Percentiles rank a stretch among this genome's conserved stretches.
Conservation (phyloP, 2,797 vertebrate species). For the Sparidentex hasta region DNA sequence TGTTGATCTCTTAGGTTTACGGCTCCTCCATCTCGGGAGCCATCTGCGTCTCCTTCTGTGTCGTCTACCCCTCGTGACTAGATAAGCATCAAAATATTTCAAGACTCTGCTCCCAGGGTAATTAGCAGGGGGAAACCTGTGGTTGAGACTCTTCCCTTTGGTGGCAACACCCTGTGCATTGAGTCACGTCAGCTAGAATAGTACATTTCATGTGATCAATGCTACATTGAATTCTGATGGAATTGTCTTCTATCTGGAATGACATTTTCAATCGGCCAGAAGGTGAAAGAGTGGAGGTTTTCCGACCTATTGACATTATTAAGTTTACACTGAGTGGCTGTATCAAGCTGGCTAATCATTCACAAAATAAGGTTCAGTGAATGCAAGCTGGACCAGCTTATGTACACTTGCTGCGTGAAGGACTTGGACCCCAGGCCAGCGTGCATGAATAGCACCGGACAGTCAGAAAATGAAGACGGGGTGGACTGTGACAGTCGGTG, state of each 20-base stretch:
- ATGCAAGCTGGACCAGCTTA: conserved; percentile 68
- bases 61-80: conserved; percentile 36
- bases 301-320: conserved; percentile 58
- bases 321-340: conserved; percentile 52
- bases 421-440: conserved; percentile 74
- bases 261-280: not conserved
- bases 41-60: conserved; percentile 69
- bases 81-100: conserved; percentile 77
- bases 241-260: not conserved
- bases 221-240: not conserved
- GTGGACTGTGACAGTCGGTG: conserved; percentile 61
- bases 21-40: conserved; percentile 59
- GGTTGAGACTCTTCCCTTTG: conserved; percentile 19
- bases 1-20: conserved; percentile 60
- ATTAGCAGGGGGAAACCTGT: conserved; percentile 35
- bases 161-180: conserved; percentile 2
- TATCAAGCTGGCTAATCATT: conserved; percentile 78
- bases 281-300: not conserved
- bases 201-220: not conserved
- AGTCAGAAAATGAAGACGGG: conserved; percentile 66
- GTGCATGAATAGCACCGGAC: conserved; percentile 22
- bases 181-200: conserved; percentile 19
- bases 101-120: conserved; percentile 36
- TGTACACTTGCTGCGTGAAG: conserved; percentile 69
- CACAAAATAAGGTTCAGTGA: conserved; percentile 54